Evolutionary conservation across 2,888 invertebrate genomes (phyloP).

Genomic region (Drosophila phalerata): DNA sequence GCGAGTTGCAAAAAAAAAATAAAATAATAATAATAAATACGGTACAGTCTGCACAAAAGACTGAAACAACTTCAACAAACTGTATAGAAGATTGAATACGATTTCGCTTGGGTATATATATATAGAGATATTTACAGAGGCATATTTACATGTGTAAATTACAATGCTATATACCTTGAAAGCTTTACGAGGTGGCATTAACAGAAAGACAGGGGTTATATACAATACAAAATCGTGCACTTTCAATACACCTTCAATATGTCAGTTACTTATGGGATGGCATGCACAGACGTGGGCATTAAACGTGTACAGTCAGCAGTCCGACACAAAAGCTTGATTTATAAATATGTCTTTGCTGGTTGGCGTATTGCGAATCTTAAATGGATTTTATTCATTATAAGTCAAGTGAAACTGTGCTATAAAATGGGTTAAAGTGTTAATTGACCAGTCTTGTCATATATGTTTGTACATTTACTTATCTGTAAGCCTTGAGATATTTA

Average conservation of each 20-base stretch:
- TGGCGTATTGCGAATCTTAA: constrained; percentile 25
- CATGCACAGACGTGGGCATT: constrained; percentile 27
- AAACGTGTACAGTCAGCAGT: constrained; percentile 45
- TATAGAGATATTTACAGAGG: background rate
- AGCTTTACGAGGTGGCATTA: constrained; percentile 15
- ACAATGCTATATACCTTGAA: constrained; percentile 12
- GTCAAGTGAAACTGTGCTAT: constrained; percentile 30
- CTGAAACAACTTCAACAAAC: background rate
- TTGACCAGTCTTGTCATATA: constrained; percentile 27
- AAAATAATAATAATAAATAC: background rate
- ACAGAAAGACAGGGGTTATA: background rate
- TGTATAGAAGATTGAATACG: constrained; percentile 2
- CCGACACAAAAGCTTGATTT: constrained; percentile 38
- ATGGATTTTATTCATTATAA: constrained; percentile 29
- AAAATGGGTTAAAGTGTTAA: constrained; percentile 39
- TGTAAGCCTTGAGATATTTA: constrained; percentile 31
- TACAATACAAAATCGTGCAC: constrained; percentile 22
- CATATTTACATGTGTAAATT: constrained; percentile 27
- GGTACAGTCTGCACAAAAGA: constrained; percentile 61
- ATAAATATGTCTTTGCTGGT: constrained; percentile 19
- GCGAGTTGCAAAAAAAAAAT: constrained; percentile 6
- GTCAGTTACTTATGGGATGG: constrained; percentile 19
- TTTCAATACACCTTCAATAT: constrained; percentile 29
- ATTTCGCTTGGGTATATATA: constrained; percentile 9
- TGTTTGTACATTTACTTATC: constrained; percentile 9